Conservation (phyloP, 2,113 vertebrate species). For the Cololabis saira region DNA sequence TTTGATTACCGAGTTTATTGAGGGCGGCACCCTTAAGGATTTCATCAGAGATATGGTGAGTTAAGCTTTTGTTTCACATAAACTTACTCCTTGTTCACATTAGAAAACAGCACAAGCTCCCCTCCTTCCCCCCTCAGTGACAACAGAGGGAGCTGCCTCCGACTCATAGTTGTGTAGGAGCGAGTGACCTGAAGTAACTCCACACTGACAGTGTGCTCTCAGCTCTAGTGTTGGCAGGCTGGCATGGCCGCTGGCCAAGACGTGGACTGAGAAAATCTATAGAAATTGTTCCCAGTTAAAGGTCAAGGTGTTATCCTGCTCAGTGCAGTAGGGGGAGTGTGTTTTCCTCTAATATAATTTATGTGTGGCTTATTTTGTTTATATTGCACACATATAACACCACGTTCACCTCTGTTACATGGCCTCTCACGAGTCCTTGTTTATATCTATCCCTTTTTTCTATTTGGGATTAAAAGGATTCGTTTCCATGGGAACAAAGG, state of each 20-base stretch:
- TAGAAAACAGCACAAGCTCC: slow-evolving; percentile 5
- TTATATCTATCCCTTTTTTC: slow-evolving; percentile 39
- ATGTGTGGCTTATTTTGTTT: background rate
- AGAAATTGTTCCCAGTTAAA: slow-evolving; percentile 72
- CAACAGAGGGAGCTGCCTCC: slow-evolving; percentile 13
- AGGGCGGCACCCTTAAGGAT: slow-evolving; percentile 96
- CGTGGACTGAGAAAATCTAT: slow-evolving; percentile 30
- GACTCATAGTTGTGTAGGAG: slow-evolving; percentile 20
- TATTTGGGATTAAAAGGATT: slow-evolving; percentile 80
- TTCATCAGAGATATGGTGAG: slow-evolving; percentile 91
- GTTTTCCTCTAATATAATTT: background rate
- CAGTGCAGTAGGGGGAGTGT: background rate
- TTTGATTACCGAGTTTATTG: slow-evolving; percentile 94
- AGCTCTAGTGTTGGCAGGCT: slow-evolving; percentile 27
- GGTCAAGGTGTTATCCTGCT: slow-evolving; percentile 23
- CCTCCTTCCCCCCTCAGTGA: background rate
- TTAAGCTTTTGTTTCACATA: slow-evolving; percentile 34
- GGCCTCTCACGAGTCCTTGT: slow-evolving; percentile 2
- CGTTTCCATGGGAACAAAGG: slow-evolving; percentile 92
- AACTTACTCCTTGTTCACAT: slow-evolving; percentile 9
- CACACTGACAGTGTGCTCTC: slow-evolving; percentile 18
- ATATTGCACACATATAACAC: background rate
- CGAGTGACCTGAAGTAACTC: slow-evolving; percentile 56
- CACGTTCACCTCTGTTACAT: background rate
- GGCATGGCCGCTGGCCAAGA: slow-evolving; percentile 32